These are phyloP conservation scores for Gymnosoma rotundatum DNA, from an alignment of 2,888 invertebrate species.

Conservation along the genomic window DNA sequence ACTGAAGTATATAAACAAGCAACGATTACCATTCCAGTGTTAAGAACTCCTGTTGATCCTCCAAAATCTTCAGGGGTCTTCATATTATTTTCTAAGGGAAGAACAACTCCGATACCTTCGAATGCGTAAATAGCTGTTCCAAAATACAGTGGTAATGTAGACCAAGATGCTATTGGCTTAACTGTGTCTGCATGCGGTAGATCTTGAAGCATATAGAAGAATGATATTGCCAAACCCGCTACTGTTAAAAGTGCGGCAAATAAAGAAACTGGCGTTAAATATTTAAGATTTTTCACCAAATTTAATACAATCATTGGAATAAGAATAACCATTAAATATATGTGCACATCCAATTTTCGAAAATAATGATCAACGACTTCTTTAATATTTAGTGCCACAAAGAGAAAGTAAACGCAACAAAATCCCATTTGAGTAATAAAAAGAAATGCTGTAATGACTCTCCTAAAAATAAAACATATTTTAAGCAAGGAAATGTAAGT, in stretches of 20 bases:
- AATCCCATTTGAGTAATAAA: constrained; percentile 97
- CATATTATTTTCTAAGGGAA: constrained; percentile 97
- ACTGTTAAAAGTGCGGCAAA: constrained; percentile 92
- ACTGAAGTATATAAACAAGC: constrained; percentile 91
- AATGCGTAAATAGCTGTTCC: constrained; percentile 98
- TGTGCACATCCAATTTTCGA: constrained; percentile 85
- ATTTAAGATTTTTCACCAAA: constrained; percentile 91
- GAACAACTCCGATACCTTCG: constrained; percentile 95
- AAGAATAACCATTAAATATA: constrained; percentile 87
- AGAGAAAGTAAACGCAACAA: constrained; percentile 97
- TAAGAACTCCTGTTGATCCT: constrained; percentile 92
- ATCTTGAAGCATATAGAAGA: constrained; percentile 92
- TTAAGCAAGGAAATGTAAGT: too few relatives aligned
- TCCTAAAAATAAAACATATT: constrained; percentile 81
- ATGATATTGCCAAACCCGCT: constrained; percentile 89
- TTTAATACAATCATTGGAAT: constrained; percentile 88
- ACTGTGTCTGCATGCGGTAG: constrained; percentile 87
- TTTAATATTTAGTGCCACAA: constrained; percentile 93
- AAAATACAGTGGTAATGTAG: constrained; percentile 93
- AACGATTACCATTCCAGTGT: constrained; percentile 94
- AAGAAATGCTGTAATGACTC: constrained; percentile 91
- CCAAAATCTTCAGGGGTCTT: constrained; percentile 92
- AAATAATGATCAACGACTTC: constrained; percentile 87
- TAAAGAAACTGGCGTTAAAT: constrained; percentile 92
- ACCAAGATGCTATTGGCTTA: constrained; percentile 87